These are phyloP conservation scores for Odontocerum albicorne DNA, from an alignment of 2,888 invertebrate genomes.

Conservation along the genomic window DNA sequence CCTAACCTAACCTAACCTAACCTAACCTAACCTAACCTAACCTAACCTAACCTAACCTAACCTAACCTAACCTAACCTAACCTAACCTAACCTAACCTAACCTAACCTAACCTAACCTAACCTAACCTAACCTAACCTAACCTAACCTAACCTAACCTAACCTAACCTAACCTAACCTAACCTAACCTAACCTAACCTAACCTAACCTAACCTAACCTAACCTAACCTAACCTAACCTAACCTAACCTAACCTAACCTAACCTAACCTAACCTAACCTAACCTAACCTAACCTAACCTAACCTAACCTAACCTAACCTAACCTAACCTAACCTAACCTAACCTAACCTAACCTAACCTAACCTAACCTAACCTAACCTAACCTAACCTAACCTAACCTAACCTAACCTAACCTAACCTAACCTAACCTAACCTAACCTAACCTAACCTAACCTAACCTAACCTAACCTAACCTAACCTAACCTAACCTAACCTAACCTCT, in stretches of 20 bases:
- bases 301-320: slow-evolving; percentile 1
- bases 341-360: slow-evolving; percentile 14
- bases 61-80: slow-evolving; percentile 6
- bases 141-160: slow-evolving; percentile 23
- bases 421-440: slow-evolving; percentile 2
- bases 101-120: slow-evolving; percentile 11
- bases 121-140: slow-evolving; percentile 19
- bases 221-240: slow-evolving; percentile 11
- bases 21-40: slow-evolving; percentile 10
- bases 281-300: slow-evolving; percentile 7
- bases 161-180: slow-evolving; percentile 37
- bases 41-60: slow-evolving; percentile 1
- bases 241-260: slow-evolving; percentile 19
- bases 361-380: slow-evolving; percentile 6
- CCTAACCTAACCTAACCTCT: slow-evolving; percentile 7
- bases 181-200: slow-evolving; percentile 9
- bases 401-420: neutral
- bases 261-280: slow-evolving; percentile 19
- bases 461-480: slow-evolving; percentile 2
- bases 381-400: slow-evolving; percentile 4
- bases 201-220: slow-evolving; percentile 10
- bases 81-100: neutral
- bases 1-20: slow-evolving; percentile 12
- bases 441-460: slow-evolving; percentile 2
- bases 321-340: slow-evolving; percentile 16